Evolutionary conservation across 2,113 vertebrate genomes (phyloP), one percentile per base, ranked within the genome.

Genomic region (Seriola quinqueradiata): DNA sequence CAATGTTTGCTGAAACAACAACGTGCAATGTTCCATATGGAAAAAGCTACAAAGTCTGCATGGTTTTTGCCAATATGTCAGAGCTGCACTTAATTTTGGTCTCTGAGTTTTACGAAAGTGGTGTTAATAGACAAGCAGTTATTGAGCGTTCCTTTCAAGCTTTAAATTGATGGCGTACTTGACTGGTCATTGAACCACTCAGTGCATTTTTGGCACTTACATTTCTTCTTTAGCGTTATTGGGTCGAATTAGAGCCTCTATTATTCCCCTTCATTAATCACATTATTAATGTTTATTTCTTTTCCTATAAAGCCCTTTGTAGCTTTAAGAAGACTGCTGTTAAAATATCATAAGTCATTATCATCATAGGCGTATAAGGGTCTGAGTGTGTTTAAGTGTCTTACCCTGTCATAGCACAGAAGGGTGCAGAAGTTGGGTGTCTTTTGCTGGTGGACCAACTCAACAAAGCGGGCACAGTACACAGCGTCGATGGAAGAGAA

Each of bases 401-500:
- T 96, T 93, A 99, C 98, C 94, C 98, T 93, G 89, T 99, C 98
- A 44, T 99, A 99, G 90, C 98, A 99, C 65, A 99, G 96, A 42
- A 99, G 96, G 0, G 98, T 99, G 86, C 98, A 99, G 95, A 99
- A 99, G 94, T 99, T 99, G 64, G 96, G 98, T 0, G 98, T 99
- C 94, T 99, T 99, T 94, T 99, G 98, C 89, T 99, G 97, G 95
- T 99, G 98, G 82, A 99, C 98, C 72, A 99, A 93, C 94, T 99
- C 98, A 14, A 99, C 98, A 19, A 99, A 99, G 91, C 97, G 97
- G 83, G 98, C 98, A 69, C 98, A 99, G 93, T 99, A 99, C 75
- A 99, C 97, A 0, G 98, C 98, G 70, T 99, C 98, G 73, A 99
- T 99, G 89, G 98, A 97, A 7, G 98, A 99, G 95, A 99, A 99